phyloP scores from a whole-genome alignment of 1,140 invertebrate species.

The Aphidius ervi region DNA sequence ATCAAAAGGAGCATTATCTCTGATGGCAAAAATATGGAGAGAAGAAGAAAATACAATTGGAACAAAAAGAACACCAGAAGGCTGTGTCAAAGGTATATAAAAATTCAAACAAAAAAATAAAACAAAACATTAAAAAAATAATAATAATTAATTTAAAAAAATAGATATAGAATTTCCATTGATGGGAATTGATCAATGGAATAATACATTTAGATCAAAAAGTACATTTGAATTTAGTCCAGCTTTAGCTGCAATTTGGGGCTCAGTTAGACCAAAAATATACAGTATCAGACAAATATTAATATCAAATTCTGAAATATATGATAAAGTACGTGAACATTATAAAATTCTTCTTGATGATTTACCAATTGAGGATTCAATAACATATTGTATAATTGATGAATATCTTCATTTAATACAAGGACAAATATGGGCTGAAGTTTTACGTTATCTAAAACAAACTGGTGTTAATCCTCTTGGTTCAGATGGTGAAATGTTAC shows the following conservation, averaged over 20 bases:
- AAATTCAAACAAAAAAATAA: neutral
- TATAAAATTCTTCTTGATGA: slow-evolving; percentile 32
- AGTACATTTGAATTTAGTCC: slow-evolving; percentile 24
- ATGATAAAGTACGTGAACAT: slow-evolving; percentile 26
- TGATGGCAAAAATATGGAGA: slow-evolving; percentile 37
- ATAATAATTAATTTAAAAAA: neutral
- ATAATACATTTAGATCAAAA: slow-evolving; percentile 26
- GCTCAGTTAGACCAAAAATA: slow-evolving; percentile 37
- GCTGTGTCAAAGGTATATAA: slow-evolving; percentile 27
- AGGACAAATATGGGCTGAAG: slow-evolving; percentile 36
- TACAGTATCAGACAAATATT: slow-evolving; percentile 35
- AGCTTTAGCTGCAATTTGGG: slow-evolving; percentile 30
- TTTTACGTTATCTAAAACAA: slow-evolving; percentile 31
- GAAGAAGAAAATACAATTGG: slow-evolving; percentile 35
- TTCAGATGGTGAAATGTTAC: slow-evolving; percentile 34
- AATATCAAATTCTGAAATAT: slow-evolving; percentile 24
- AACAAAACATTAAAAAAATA: neutral
- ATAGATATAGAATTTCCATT: slow-evolving; percentile 32
- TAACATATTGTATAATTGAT: slow-evolving; percentile 33
- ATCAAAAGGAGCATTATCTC: slow-evolving; percentile 30
- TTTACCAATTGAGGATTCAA: slow-evolving; percentile 31
- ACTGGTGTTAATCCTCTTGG: slow-evolving; percentile 28
- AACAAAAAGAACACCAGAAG: slow-evolving; percentile 27
- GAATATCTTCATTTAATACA: slow-evolving; percentile 35
- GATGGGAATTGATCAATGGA: slow-evolving; percentile 32